Evolutionary conservation across 2,797 vertebrate species (phyloP).

Genomic region (Atherinosoma microstoma): DNA sequence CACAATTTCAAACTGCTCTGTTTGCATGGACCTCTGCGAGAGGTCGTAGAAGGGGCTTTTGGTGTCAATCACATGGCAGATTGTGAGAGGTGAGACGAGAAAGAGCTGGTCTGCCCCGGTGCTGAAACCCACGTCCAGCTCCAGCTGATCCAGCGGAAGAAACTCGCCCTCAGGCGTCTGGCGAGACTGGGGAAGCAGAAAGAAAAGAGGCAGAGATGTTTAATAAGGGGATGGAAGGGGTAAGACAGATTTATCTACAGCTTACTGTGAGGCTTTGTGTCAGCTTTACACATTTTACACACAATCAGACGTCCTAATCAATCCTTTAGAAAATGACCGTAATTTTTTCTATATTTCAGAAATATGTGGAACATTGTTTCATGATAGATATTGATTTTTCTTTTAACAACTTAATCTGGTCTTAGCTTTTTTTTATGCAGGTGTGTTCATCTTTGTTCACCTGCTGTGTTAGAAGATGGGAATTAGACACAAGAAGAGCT

Average conservation of each 20-base stretch:
- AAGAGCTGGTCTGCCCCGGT: constrained; percentile 99
- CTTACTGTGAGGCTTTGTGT: constrained; percentile 53
- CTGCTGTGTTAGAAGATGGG: constrained; percentile 2
- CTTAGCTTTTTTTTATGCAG: not conserved
- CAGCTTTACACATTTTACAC: constrained; percentile 66
- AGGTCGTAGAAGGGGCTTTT: constrained; percentile 99
- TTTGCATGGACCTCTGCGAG: constrained; percentile 97
- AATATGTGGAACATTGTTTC: not conserved
- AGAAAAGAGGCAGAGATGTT: constrained; percentile 69
- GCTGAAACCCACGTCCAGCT: constrained; percentile 98
- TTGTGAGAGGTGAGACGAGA: constrained; percentile 98
- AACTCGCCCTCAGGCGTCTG: constrained; percentile 99
- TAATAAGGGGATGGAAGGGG: constrained; percentile 42
- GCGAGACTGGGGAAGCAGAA: constrained; percentile 88
- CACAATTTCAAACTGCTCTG: constrained; percentile 98
- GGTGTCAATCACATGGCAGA: constrained; percentile 98
- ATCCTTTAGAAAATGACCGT: constrained; percentile 15
- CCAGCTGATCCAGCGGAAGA: constrained; percentile 97
- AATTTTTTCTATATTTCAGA: constrained; percentile 8
- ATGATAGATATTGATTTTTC: not conserved
- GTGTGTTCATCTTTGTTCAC: not conserved
- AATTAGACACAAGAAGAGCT: not conserved
- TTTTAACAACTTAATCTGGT: not conserved
- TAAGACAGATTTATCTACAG: constrained; percentile 65
- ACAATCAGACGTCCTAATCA: constrained; percentile 62